Evolutionary conservation across 2,888 invertebrate genomes (phyloP).

Genomic region (Sussaba pulchella): DNA sequence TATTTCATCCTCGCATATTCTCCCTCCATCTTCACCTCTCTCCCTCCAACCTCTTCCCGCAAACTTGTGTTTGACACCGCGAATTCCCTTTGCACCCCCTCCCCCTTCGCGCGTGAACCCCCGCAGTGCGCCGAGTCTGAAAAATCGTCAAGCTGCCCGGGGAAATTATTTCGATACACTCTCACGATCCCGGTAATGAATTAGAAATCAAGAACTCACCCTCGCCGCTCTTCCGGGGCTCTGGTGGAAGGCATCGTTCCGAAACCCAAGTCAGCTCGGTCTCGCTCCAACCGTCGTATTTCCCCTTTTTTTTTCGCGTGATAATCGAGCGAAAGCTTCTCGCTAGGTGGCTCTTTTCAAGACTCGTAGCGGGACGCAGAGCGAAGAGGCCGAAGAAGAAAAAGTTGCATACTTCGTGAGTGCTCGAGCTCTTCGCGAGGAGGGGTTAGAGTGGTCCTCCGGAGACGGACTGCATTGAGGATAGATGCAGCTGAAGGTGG

Average conservation of each 20-base stretch:
- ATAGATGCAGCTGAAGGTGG: conserved; percentile 35
- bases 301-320: neutral
- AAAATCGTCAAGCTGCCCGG: conserved; percentile 67
- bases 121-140: conserved; percentile 44
- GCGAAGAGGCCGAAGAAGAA: neutral
- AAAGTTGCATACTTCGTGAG: conserved; percentile 43
- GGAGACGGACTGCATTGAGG: conserved; percentile 57
- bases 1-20: conserved; percentile 26
- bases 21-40: conserved; percentile 38
- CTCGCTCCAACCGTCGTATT: neutral
- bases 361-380: neutral
- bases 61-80: conserved; percentile 4
- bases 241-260: neutral
- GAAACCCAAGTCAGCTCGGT: neutral
- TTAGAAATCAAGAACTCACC: conserved; percentile 65
- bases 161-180: conserved; percentile 71
- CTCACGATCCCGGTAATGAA: conserved; percentile 65
- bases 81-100: conserved; percentile 38
- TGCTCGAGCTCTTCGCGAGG: conserved; percentile 21
- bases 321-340: conserved; percentile 35
- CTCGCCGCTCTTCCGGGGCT: neutral
- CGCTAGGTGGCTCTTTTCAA: conserved; percentile 43
- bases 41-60: conserved; percentile 20
- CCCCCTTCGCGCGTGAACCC: conserved; percentile 31
- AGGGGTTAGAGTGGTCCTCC: conserved; percentile 49